phyloP scores from a whole-genome alignment of 2,113 vertebrate genomes.

The Hyperopisus bebe region DNA sequence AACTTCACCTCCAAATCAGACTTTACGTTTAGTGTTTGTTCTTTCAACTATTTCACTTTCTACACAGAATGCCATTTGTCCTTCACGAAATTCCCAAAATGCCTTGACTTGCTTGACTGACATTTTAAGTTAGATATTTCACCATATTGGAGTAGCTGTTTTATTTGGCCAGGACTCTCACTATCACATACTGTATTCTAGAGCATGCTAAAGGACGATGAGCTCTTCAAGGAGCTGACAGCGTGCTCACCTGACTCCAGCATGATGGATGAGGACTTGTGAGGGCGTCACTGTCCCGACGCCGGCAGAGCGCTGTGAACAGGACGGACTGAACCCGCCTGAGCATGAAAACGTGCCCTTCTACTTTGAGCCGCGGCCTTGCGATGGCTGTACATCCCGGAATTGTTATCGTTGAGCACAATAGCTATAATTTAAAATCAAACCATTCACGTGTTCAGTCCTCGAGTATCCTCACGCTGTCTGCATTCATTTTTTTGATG shows the following conservation, averaged over 20 bases:
- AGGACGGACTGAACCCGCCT: conserved; percentile 44
- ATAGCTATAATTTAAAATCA: background rate
- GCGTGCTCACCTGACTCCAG: conserved; percentile 76
- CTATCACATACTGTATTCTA: conserved; percentile 41
- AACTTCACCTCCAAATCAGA: background rate
- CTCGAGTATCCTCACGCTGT: background rate
- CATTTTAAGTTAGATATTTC: background rate
- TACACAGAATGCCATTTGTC: background rate
- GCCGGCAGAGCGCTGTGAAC: conserved; percentile 42
- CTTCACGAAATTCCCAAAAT: background rate
- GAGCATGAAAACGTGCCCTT: conserved; percentile 14
- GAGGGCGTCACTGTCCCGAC: conserved; percentile 41
- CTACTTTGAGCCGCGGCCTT: background rate
- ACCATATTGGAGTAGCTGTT: background rate
- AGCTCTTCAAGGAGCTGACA: conserved; percentile 83
- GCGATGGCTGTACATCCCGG: background rate
- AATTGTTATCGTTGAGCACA: background rate
- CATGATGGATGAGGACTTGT: conserved; percentile 87
- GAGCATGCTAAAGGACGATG: conserved; percentile 97
- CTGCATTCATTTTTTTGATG: background rate
- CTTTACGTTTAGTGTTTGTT: background rate
- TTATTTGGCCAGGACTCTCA: background rate
- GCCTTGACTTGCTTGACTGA: background rate
- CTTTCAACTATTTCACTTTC: background rate
- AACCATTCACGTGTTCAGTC: background rate